phyloP scores from a whole-genome alignment of 1,140 invertebrate genomes.

The Trichonephila clavipes region DNA sequence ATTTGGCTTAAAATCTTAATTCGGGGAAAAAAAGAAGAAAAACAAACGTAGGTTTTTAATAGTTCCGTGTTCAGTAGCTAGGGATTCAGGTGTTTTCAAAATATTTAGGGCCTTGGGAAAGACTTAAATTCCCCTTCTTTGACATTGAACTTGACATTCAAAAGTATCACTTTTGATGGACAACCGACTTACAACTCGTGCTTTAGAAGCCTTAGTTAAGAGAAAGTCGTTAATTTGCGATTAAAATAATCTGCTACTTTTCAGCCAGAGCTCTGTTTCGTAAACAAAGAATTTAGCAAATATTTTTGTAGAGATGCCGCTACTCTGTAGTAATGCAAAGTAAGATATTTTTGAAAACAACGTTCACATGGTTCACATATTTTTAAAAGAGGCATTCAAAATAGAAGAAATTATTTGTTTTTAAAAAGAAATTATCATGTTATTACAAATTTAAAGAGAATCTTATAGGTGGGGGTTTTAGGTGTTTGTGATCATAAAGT shows the following conservation, averaged over 20 bases:
- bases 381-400: too few species aligned
- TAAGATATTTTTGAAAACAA: too few species aligned
- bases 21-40: not conserved
- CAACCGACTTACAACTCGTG: not conserved
- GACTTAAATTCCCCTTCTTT: not conserved
- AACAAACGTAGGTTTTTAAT: not conserved
- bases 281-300: not conserved
- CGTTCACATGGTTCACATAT: too few species aligned
- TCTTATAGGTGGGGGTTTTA: too few species aligned
- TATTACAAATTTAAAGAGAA: too few species aligned
- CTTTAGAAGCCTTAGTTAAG: not conserved
- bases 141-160: conserved; percentile 32
- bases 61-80: not conserved
- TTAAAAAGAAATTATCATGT: too few species aligned
- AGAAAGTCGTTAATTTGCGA: not conserved
- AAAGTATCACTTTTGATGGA: not conserved
- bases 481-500: too few species aligned
- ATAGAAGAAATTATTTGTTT: too few species aligned
- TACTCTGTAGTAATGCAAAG: too few species aligned
- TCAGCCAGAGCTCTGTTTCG: not conserved
- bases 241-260: not conserved
- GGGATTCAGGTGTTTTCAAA: not conserved
- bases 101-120: not conserved
- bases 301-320: not conserved
- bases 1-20: not conserved